These are phyloP conservation scores for Drosophila leontia DNA, from an alignment of 1,140 invertebrate species.

Conservation along the genomic window DNA sequence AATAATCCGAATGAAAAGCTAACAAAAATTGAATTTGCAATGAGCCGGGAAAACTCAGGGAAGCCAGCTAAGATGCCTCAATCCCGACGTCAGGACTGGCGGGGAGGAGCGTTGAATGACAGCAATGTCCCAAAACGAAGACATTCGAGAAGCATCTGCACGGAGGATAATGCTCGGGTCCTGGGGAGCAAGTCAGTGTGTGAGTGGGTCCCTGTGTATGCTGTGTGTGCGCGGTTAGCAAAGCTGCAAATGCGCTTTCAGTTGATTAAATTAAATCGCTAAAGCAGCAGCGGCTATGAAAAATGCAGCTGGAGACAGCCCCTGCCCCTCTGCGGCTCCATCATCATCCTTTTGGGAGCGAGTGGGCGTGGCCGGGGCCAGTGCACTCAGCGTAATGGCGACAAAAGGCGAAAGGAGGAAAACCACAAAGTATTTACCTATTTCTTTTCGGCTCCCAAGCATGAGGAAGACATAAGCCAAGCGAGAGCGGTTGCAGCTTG, in stretches of 20 bases:
- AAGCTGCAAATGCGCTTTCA: constrained; percentile 84
- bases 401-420: constrained; percentile 56
- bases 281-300: constrained; percentile 75
- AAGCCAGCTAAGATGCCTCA: constrained; percentile 29
- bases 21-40: constrained; percentile 36
- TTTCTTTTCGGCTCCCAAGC: constrained; percentile 38
- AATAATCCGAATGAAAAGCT: constrained; percentile 36
- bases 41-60: constrained; percentile 7
- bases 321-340: constrained; percentile 4
- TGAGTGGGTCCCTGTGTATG: constrained; percentile 20
- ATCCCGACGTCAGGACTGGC: background rate
- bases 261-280: constrained; percentile 85
- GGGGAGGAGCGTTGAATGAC: constrained; percentile 54
- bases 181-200: background rate
- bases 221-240: constrained; percentile 55
- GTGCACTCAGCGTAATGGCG: constrained; percentile 77
- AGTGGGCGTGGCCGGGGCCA: constrained; percentile 49
- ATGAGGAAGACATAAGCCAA: constrained; percentile 37
- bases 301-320: constrained; percentile 56
- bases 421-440: constrained; percentile 78
- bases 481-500: constrained; percentile 15
- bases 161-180: constrained; percentile 43
- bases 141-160: constrained; percentile 36
- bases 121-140: constrained; percentile 59
- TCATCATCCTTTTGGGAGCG: constrained; percentile 29